Evolutionary conservation across 2,888 invertebrate species (phyloP).

Genomic region (Ecliptopera silaceata): DNA sequence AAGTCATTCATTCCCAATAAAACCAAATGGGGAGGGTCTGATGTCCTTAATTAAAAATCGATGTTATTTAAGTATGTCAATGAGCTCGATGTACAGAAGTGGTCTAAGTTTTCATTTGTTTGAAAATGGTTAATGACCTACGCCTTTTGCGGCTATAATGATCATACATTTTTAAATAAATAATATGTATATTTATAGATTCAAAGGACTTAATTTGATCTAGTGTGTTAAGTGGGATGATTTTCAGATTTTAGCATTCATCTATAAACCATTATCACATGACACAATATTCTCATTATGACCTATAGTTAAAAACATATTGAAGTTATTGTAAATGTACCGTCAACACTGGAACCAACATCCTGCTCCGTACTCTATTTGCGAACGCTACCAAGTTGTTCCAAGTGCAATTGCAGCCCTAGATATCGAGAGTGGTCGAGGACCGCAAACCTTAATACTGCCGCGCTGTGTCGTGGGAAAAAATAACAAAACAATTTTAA

Average conservation of each 20-base stretch:
- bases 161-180: too few relatives aligned
- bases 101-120: neutral
- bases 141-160: too few relatives aligned
- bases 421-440: slow-evolving; percentile 50
- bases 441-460: slow-evolving; percentile 50
- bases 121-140: too few relatives aligned
- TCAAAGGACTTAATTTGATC: too few relatives aligned
- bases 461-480: slow-evolving; percentile 53
- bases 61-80: neutral
- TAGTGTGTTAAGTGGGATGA: too few relatives aligned
- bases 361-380: slow-evolving; percentile 55
- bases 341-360: neutral
- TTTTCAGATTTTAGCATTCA: too few relatives aligned
- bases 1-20: slow-evolving; percentile 10
- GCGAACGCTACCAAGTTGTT: slow-evolving; percentile 68
- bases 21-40: neutral
- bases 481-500: slow-evolving; percentile 29
- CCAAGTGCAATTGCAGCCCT: slow-evolving; percentile 61
- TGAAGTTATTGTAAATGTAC: neutral
- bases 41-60: neutral
- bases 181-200: too few relatives aligned
- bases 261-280: too few relatives aligned
- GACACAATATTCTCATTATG: too few relatives aligned
- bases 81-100: too few relatives aligned
- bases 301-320: neutral